These are phyloP conservation scores for Montipora sp. DNA, from an alignment of 64 coral and sea anemone genomes.

Conservation along the genomic window DNA sequence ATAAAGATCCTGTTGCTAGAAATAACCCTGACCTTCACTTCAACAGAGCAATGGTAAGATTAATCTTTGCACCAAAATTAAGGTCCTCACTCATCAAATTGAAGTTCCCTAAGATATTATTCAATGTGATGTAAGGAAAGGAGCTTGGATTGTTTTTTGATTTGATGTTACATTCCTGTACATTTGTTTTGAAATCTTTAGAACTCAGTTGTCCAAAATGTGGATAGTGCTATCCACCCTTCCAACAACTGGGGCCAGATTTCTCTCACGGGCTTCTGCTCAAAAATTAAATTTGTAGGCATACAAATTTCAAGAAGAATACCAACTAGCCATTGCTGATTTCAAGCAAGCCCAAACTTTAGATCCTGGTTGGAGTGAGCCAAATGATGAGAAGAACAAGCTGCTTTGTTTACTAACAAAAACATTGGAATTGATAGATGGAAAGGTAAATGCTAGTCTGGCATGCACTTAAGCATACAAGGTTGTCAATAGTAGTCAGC, in stretches of 20 bases:
- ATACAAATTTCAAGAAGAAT: slow-evolving; percentile 96
- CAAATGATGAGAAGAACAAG: slow-evolving; percentile 67
- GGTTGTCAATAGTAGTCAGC: too few relatives aligned
- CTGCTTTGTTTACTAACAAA: slow-evolving; percentile 73
- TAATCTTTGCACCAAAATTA: background rate
- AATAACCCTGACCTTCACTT: slow-evolving; percentile 97
- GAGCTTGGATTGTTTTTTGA: too few relatives aligned
- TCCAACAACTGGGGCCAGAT: too few relatives aligned
- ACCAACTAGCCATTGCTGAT: slow-evolving; percentile 67
- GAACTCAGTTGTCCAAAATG: too few relatives aligned
- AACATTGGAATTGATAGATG: slow-evolving; percentile 76
- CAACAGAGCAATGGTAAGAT: slow-evolving; percentile 97
- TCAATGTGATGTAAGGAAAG: too few relatives aligned
- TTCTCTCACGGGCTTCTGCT: background rate
- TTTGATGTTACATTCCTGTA: too few relatives aligned
- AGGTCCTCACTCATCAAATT: background rate
- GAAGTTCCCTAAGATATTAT: background rate
- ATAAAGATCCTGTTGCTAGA: slow-evolving; percentile 83
- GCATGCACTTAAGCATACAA: background rate
- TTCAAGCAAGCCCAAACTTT: slow-evolving; percentile 78
- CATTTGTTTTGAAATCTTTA: too few relatives aligned
- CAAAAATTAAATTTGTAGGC: slow-evolving; percentile 56
- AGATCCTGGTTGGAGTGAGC: slow-evolving; percentile 87
- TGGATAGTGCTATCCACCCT: too few relatives aligned
- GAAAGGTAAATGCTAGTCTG: slow-evolving; percentile 61